Conservation (phyloP, 1,140 invertebrate species). For the Bombus sibiricus region DNA sequence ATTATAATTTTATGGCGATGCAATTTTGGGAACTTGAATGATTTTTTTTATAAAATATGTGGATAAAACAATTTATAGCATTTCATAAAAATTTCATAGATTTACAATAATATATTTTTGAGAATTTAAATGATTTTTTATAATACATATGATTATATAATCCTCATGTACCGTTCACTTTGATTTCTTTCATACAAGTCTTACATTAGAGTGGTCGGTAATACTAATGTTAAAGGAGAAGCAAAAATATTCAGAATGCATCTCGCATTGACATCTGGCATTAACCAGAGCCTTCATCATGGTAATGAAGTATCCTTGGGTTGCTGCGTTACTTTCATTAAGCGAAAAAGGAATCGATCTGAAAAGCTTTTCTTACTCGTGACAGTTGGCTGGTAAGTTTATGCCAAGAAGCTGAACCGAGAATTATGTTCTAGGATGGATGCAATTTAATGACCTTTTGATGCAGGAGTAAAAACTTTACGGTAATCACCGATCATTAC, state of each 20-base stretch:
- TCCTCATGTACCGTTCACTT: neutral
- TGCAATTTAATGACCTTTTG: neutral
- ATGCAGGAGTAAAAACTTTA: neutral
- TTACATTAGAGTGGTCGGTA: neutral
- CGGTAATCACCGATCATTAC: no score
- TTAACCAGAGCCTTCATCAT: neutral
- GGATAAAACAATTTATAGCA: no score
- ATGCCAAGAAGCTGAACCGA: neutral
- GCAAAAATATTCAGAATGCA: conserved; percentile 18
- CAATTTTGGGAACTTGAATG: no score
- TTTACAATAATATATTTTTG: neutral
- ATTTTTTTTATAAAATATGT: no score
- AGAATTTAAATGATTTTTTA: neutral
- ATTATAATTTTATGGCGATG: no score
- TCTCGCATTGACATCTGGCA: conserved; percentile 21
- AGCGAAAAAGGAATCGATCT: neutral
- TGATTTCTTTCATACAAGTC: neutral
- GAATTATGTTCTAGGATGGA: neutral
- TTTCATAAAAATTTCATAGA: no score
- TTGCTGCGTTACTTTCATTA: neutral
- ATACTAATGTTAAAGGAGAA: conserved; percentile 10
- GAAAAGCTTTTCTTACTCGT: neutral
- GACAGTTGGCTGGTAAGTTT: neutral
- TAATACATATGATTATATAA: neutral
- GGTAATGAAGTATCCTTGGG: conserved; percentile 20